Conservation (phyloP, 1,140 invertebrate species). For the Lordiphosa stackelbergi region DNA sequence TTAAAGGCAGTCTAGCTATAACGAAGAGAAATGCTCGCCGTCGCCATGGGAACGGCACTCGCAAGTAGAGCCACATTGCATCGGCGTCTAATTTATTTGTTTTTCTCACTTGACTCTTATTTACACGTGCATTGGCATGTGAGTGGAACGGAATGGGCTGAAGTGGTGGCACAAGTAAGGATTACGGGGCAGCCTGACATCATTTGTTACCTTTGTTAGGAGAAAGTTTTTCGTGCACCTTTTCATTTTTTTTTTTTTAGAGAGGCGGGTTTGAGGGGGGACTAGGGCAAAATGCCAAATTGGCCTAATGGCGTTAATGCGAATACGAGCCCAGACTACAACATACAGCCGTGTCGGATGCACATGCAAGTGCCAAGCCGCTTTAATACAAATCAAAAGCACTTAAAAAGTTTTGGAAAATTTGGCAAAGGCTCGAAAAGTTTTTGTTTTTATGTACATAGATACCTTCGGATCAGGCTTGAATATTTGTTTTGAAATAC, state of each 20-base stretch:
- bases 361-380: slow-evolving; percentile 42
- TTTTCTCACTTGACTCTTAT: slow-evolving; percentile 69
- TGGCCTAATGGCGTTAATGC: slow-evolving; percentile 74
- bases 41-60: slow-evolving; percentile 29
- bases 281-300: slow-evolving; percentile 67
- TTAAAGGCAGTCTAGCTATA: slow-evolving; percentile 60
- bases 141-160: slow-evolving; percentile 11
- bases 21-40: slow-evolving; percentile 64
- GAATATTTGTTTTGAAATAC: no score
- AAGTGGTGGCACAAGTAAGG: not conserved
- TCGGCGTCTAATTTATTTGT: slow-evolving; percentile 55
- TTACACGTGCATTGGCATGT: slow-evolving; percentile 70
- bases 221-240: slow-evolving; percentile 46
- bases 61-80: slow-evolving; percentile 11
- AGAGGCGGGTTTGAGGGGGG: no score
- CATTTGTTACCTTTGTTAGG: slow-evolving; percentile 61
- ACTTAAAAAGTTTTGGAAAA: slow-evolving; percentile 49
- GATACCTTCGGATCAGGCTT: no score
- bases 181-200: slow-evolving; percentile 14
- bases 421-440: slow-evolving; percentile 38
- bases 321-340: slow-evolving; percentile 63
- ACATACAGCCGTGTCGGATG: slow-evolving; percentile 15
- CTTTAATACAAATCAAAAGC: slow-evolving; percentile 57
- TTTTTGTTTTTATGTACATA: not conserved
- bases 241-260: slow-evolving; percentile 4